Evolutionary conservation across 2,888 invertebrate species (phyloP).

Genomic region (Trimorus sp.): DNA sequence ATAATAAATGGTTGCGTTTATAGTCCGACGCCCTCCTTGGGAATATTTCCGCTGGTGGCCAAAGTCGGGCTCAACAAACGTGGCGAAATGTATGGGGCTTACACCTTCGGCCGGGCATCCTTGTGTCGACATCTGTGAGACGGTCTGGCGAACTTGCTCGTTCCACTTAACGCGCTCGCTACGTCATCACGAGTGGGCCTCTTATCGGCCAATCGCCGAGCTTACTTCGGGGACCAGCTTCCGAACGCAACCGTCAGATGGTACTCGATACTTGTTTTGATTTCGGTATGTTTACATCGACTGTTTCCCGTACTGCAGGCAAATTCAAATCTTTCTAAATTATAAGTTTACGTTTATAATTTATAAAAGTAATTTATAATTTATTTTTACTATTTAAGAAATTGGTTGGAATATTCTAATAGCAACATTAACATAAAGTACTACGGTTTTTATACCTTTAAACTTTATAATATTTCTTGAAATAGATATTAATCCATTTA

Average conservation of each 20-base stretch:
- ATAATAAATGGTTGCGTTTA: conserved; percentile 76
- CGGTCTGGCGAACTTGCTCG: conserved; percentile 72
- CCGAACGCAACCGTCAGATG: conserved; percentile 78
- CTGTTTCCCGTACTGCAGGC: neutral
- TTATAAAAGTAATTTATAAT: too few relatives aligned
- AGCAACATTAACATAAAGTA: too few relatives aligned
- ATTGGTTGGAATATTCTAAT: too few relatives aligned
- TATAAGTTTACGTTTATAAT: too few relatives aligned
- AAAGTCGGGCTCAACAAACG: conserved; percentile 52
- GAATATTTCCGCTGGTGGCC: conserved; percentile 59
- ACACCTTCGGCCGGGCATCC: conserved; percentile 41
- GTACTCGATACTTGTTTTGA: conserved; percentile 65
- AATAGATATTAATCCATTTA: too few relatives aligned
- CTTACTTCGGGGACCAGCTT: conserved; percentile 74
- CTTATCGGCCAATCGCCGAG: conserved; percentile 76
- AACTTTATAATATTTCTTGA: too few relatives aligned
- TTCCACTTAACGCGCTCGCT: conserved; percentile 50
- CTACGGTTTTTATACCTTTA: too few relatives aligned
- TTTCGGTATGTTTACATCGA: neutral
- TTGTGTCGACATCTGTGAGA: conserved; percentile 80
- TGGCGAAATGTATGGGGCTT: conserved; percentile 35
- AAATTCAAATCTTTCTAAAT: neutral
- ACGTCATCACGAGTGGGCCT: conserved; percentile 70
- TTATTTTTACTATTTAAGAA: too few relatives aligned
- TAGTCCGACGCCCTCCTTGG: conserved; percentile 70